Percentiles rank a stretch among this genome's conserved stretches.
Evolutionary conservation across 2,888 invertebrate genomes (phyloP).

Genomic region (Schrankia costaestrigalis): DNA sequence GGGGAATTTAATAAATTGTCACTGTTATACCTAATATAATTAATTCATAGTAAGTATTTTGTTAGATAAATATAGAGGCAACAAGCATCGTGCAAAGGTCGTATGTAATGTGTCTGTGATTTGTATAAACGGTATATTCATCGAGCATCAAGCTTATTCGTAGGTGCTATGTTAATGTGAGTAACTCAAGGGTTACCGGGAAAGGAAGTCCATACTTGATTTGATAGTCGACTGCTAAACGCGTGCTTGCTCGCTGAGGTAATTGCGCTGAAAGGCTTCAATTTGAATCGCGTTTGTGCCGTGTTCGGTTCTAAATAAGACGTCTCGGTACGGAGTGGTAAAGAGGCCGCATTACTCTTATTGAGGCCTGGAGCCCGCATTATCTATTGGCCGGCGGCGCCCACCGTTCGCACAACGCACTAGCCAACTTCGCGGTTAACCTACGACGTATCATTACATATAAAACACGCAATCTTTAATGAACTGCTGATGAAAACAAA

Average conservation of each 20-base stretch:
- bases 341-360: constrained; percentile 75
- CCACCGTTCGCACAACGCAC: constrained; percentile 45
- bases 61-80: too few relatives aligned
- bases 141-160: constrained; percentile 18
- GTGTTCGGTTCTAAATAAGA: constrained; percentile 75
- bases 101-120: constrained; percentile 22
- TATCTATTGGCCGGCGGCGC: constrained; percentile 62
- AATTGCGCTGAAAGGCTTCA: constrained; percentile 75
- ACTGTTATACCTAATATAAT: too few relatives aligned
- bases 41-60: too few relatives aligned
- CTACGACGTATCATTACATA: constrained; percentile 9
- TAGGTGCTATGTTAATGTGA: constrained; percentile 43
- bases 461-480: constrained; percentile 29
- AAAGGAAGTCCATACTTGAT: constrained; percentile 53
- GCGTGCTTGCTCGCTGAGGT: constrained; percentile 55
- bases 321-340: constrained; percentile 68
- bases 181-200: constrained; percentile 40
- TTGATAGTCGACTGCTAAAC: constrained; percentile 66
- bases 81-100: too few relatives aligned
- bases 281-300: constrained; percentile 67
- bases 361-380: constrained; percentile 66
- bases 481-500: constrained; percentile 33
- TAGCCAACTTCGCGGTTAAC: constrained; percentile 12
- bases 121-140: constrained; percentile 24
- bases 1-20: too few relatives aligned